phyloP scores from a whole-genome alignment of 2,797 vertebrate genomes.

The Psittacula derbiana region DNA sequence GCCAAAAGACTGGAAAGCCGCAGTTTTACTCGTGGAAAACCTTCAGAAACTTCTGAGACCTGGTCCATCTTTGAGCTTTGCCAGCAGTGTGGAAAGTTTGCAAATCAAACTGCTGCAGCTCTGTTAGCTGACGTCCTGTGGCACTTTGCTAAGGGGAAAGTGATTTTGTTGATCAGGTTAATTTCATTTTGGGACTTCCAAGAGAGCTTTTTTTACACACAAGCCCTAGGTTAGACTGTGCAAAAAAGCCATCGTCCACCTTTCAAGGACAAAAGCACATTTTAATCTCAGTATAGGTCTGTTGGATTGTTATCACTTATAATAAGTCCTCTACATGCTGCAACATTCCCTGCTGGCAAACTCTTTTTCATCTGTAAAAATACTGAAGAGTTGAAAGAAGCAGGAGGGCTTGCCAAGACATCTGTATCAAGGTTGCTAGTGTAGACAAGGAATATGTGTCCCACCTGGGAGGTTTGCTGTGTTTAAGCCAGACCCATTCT shows the following conservation, averaged over 20 bases:
- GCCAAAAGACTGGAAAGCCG: neutral
- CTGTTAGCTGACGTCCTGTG: neutral
- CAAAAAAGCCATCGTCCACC: neutral
- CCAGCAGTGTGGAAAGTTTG: neutral
- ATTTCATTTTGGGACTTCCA: neutral
- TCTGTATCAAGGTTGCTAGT: conserved; percentile 20
- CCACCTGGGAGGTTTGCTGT: neutral
- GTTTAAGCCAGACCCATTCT: neutral
- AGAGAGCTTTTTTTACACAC: neutral
- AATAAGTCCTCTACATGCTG: conserved; percentile 32
- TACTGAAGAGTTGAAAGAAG: neutral
- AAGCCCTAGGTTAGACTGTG: neutral
- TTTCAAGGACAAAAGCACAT: neutral
- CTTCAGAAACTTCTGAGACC: neutral
- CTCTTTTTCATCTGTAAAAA: conserved; percentile 30
- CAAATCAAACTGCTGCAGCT: neutral
- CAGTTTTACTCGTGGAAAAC: neutral
- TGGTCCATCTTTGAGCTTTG: neutral
- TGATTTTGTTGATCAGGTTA: neutral
- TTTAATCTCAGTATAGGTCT: conserved; percentile 12
- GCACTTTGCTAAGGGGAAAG: neutral
- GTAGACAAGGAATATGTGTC: neutral
- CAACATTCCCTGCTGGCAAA: neutral
- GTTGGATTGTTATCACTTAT: conserved; percentile 31
- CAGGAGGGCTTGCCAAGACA: conserved; percentile 19